These are phyloP conservation scores for Sinotaia quadrata DNA, from an alignment of 2,888 invertebrate species.

Conservation along the genomic window DNA sequence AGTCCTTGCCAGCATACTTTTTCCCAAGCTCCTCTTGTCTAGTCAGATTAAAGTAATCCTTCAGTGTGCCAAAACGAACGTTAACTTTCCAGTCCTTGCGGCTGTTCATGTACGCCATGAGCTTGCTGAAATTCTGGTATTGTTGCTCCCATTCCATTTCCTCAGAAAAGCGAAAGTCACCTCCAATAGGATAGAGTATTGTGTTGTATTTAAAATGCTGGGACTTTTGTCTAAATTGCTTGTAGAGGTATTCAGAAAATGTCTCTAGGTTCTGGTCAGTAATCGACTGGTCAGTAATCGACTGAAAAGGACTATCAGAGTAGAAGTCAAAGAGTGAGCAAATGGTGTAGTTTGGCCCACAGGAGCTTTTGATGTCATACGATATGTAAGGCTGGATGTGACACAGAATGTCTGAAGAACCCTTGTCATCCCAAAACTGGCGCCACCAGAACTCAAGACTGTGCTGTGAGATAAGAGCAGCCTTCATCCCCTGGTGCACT, in stretches of 20 bases:
- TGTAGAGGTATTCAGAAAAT: slow-evolving; percentile 85
- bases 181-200: slow-evolving; percentile 93
- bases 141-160: slow-evolving; percentile 94
- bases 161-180: slow-evolving; percentile 95
- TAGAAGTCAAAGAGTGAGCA: slow-evolving; percentile 76
- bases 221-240: slow-evolving; percentile 91
- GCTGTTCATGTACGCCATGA: slow-evolving; percentile 90
- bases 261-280: slow-evolving; percentile 87
- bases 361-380: slow-evolving; percentile 95
- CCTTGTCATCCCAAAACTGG: slow-evolving; percentile 78
- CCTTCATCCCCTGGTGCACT: slow-evolving; percentile 88
- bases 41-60: slow-evolving; percentile 88
- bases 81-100: slow-evolving; percentile 77
- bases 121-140: slow-evolving; percentile 88
- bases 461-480: slow-evolving; percentile 82
- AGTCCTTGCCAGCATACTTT: slow-evolving; percentile 37
- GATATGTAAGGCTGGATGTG: slow-evolving; percentile 97
- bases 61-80: slow-evolving; percentile 84
- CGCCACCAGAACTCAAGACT: slow-evolving; percentile 91
- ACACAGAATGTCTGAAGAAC: slow-evolving; percentile 79
- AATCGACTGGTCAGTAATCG: slow-evolving; percentile 87
- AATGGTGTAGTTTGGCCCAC: slow-evolving; percentile 90
- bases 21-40: slow-evolving; percentile 69
- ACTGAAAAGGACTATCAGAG: slow-evolving; percentile 89
- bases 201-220: slow-evolving; percentile 92